Base-by-base conservation (phyloP, 2,888 invertebrate species). In the Tricholauxania praeusta region DNA sequence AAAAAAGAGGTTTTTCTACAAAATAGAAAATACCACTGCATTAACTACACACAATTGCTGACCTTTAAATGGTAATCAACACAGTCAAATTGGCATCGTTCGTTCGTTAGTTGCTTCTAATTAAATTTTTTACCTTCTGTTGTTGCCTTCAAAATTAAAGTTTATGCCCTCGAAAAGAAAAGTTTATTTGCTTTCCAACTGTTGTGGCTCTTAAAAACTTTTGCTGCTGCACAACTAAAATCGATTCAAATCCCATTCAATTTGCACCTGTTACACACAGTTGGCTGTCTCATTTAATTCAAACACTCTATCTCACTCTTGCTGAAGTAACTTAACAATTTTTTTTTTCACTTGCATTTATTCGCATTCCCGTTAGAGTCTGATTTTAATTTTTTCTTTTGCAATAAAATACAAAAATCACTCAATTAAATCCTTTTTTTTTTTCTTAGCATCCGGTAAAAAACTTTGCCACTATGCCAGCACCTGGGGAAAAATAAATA, bases 181-280 rank as follows among this genome's bases (percentile, higher is more conserved):
- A 39, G 10, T 39, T 39, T 6, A 6, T 39, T 39, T 39, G 39
- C 39, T 39, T 39, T 7, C 39, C 39, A 39, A 39, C 39, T 7
- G 39, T 10, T 39, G 39, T 39, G 39, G 39, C 10, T 39, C 48
- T 22, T 28, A 14, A 55, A 59, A 55, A 55, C 28, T 48, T 53
- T 49, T 32, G 22, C 51, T 52, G 8, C 65, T 17, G 47, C 47
- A 14, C 17, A 14, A 47, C 47, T 32, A 22, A 71, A 57, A 65
- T 32, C 53, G 57, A 65, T 55, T 64, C 47, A 49, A 51, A 57
- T 71, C 51, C 57, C 22, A 65, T 71, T 71, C 57, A 49, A 57
- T 67, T 67, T 67, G 67, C 67, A 67, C 67, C 67, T 67, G 67
- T 10, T 55, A 53, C 39, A 69, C 70, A 55, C 69, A 69, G 67